Conservation (phyloP, 2,113 vertebrate species). For the Lophius piscatorius region DNA sequence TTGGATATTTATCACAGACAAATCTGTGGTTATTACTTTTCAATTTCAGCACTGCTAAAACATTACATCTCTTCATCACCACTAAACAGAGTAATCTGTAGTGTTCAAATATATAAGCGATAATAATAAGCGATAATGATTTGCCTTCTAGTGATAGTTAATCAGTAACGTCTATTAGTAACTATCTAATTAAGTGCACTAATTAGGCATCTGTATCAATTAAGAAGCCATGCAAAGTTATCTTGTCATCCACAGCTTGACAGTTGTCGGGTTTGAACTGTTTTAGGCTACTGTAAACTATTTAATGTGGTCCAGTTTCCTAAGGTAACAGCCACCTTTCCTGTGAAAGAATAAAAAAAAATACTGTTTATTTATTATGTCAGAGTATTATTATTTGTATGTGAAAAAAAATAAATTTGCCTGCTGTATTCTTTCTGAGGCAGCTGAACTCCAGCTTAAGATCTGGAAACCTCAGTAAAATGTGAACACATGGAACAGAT, state of each 20-base stretch:
- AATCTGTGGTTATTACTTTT: neutral
- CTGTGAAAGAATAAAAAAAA: too few relatives aligned
- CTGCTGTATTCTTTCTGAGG: neutral
- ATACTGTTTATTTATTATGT: neutral
- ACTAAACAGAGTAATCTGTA: neutral
- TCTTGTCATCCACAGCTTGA: neutral
- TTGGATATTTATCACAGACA: neutral
- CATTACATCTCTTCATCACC: neutral
- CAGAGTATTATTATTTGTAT: neutral
- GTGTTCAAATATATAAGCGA: neutral
- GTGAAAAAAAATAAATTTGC: too few relatives aligned
- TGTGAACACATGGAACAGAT: neutral
- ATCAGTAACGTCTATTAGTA: constrained; percentile 2
- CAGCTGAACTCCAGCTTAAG: neutral
- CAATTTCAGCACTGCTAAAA: neutral
- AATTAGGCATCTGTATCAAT: constrained; percentile 12
- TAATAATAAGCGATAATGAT: neutral
- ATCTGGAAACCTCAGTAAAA: too few relatives aligned
- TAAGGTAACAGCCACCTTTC: too few relatives aligned
- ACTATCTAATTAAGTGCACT: constrained; percentile 1
- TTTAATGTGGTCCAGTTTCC: too few relatives aligned
- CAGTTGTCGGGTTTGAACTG: neutral
- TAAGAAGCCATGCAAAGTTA: constrained; percentile 1
- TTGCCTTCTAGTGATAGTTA: constrained; percentile 2
- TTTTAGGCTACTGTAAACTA: neutral